Base-by-base conservation (phyloP, 2,888 invertebrate genomes). In the Eugnorisma glareosa region DNA sequence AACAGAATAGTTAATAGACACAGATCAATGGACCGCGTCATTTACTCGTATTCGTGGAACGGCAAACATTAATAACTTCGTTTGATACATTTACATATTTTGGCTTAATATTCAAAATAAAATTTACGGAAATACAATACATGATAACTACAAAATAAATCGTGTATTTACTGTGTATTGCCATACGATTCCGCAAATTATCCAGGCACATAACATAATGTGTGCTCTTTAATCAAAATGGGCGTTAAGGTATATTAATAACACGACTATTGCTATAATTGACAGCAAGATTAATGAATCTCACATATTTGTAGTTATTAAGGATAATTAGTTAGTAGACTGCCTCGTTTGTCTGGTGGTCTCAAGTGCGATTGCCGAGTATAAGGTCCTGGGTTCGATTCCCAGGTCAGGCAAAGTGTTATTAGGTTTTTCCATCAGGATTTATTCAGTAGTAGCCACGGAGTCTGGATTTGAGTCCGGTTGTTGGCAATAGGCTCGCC, bases 231-330 rank as follows among this genome's bases (percentile, higher is more conserved):
- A 24, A 28, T 71, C 28, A 45, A 48, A 61, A 61, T 48, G 40
- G n/a, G 7, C 18, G 45, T 51, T n/a, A n/a, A 24, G 51, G 51
- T 24, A 21, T n/a, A n/a, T n/a, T n/a, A n/a, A n/a, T 45, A 45
- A 45, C 48, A 48, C 28, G 37, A 71, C 35, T 59, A 7, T 59
- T 45, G 45, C 4, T 43, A 73, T 57, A 35, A 57, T 35, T 73
- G n/a, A 35, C 73, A 73, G 21, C 71, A 18, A 71, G 37, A 71
- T 59, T 21, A 74, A 57, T 45, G 57, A 70, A 21, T 57, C 6
- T 8, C 6, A n/a, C 40, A 40, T 40, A 40, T n/a, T 61, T 35
- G 35, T 35, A 21, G 31, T 48, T 21, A 48, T 48, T 48, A 43
- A 8, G 8, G 7, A 37, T 37, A 37, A 7, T 37, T 0, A 37